Percentiles rank a stretch among this genome's conserved stretches.
These are phyloP conservation scores for Drosophila novamexicana DNA, from an alignment of 1,140 invertebrate genomes.

Conservation along the genomic window DNA sequence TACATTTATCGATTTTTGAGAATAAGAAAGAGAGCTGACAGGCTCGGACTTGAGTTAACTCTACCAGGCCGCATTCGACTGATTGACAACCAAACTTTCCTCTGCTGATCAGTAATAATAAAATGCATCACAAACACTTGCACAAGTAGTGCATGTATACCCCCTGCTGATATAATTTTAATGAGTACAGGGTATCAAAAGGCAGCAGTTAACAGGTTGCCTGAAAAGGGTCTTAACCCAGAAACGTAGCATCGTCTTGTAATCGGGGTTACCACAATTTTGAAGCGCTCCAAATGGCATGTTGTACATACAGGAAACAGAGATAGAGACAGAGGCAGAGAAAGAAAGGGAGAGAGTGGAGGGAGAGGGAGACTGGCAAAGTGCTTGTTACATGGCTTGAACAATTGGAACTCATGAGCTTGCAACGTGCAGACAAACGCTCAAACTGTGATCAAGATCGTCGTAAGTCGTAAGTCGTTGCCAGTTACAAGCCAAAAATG, in stretches of 20 bases:
- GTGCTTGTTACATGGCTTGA: conserved; percentile 38
- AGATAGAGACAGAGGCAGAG: neutral
- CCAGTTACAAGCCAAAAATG: conserved; percentile 69
- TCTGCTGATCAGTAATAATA: no score
- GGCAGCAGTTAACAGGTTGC: conserved; percentile 40
- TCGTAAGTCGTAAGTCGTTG: conserved; percentile 56
- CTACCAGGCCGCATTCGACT: no score
- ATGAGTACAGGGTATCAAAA: conserved; percentile 5
- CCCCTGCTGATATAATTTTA: neutral
- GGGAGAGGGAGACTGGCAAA: neutral
- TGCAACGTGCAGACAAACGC: conserved; percentile 73
- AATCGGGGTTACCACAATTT: conserved; percentile 78
- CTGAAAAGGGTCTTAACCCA: conserved; percentile 73
- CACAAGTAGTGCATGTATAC: neutral
- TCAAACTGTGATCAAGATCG: conserved; percentile 81
- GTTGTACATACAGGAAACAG: conserved; percentile 60
- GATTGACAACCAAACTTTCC: no score
- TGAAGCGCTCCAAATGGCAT: conserved; percentile 59
- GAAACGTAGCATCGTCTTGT: conserved; percentile 57
- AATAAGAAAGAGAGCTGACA: no score
- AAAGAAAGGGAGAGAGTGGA: neutral
- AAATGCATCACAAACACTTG: no score
- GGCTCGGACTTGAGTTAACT: no score
- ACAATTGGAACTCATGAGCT: conserved; percentile 68
- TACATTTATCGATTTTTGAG: no score